phyloP scores from a whole-genome alignment of 2,797 vertebrate genomes.

The Aeoliscus strigatus region DNA sequence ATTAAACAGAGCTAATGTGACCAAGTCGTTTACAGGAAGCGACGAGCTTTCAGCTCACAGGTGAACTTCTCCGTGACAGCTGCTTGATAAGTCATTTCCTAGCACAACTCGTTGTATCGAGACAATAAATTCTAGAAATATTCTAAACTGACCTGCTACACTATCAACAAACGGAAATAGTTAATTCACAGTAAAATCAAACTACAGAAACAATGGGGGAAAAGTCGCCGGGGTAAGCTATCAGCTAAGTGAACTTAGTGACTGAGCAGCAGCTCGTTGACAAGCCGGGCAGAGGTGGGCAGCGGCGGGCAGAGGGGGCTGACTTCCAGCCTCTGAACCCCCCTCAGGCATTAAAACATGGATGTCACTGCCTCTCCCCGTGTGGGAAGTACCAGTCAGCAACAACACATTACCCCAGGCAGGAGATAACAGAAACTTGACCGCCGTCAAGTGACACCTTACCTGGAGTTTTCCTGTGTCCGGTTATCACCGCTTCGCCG shows the following conservation, averaged over 20 bases:
- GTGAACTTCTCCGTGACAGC: no score
- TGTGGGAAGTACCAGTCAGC: slow-evolving; percentile 14
- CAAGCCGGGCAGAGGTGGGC: slow-evolving; percentile 33
- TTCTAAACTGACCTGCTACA: background rate
- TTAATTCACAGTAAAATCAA: background rate
- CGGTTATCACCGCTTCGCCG: slow-evolving; percentile 88
- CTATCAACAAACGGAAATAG: background rate
- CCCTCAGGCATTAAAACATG: slow-evolving; percentile 25
- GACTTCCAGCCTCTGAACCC: slow-evolving; percentile 39
- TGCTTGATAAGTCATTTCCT: no score
- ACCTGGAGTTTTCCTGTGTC: slow-evolving; percentile 92
- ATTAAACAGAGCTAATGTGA: no score
- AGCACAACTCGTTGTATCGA: no score
- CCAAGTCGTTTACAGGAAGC: no score
- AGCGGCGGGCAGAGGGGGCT: slow-evolving; percentile 25
- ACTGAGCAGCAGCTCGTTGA: slow-evolving; percentile 4
- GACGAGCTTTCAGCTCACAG: no score
- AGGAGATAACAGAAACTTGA: slow-evolving; percentile 32
- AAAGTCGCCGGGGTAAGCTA: slow-evolving; percentile 19
- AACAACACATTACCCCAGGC: slow-evolving; percentile 19
- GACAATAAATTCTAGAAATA: background rate
- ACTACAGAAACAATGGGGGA: no score
- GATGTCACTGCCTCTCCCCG: slow-evolving; percentile 25
- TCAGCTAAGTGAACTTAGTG: slow-evolving; percentile 8
- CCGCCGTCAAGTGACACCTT: slow-evolving; percentile 26